Conservation (phyloP, 2,797 vertebrate genomes). For the Champsocephalus esox region DNA sequence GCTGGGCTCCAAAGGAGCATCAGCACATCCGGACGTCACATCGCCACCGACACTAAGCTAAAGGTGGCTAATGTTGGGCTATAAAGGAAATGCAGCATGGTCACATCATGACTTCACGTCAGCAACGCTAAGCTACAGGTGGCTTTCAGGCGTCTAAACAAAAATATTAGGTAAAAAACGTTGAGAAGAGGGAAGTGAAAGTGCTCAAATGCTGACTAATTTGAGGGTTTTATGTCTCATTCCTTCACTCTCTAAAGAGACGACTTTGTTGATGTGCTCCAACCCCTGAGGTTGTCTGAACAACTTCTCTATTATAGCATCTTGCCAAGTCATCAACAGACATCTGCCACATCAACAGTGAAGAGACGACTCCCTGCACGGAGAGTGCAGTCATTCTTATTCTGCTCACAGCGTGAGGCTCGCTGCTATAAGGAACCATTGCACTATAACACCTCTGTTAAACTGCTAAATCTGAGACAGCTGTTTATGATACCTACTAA, state of each 20-base stretch:
- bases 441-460: slow-evolving; percentile 53
- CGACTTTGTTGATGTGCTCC: slow-evolving; percentile 21
- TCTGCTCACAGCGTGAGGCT: slow-evolving; percentile 29
- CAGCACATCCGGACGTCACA: no score
- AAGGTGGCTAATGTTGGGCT: no score
- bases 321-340: slow-evolving; percentile 61
- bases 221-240: no score
- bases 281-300: slow-evolving; percentile 43
- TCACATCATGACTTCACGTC: no score
- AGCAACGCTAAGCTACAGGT: no score
- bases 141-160: no score
- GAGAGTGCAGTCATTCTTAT: slow-evolving; percentile 52
- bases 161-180: no score
- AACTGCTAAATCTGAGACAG: slow-evolving; percentile 64
- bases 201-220: no score
- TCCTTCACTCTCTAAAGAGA: background rate
- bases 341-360: slow-evolving; percentile 58
- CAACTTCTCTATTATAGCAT: slow-evolving; percentile 35
- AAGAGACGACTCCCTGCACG: slow-evolving; percentile 24
- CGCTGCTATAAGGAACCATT: slow-evolving; percentile 16
- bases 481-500: slow-evolving; percentile 65
- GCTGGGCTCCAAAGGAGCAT: no score
- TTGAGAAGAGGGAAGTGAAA: no score
- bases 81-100: no score
- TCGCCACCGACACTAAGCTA: no score